Base-by-base conservation (phyloP, 2,888 invertebrate species). In the Apotomis betuletana region DNA sequence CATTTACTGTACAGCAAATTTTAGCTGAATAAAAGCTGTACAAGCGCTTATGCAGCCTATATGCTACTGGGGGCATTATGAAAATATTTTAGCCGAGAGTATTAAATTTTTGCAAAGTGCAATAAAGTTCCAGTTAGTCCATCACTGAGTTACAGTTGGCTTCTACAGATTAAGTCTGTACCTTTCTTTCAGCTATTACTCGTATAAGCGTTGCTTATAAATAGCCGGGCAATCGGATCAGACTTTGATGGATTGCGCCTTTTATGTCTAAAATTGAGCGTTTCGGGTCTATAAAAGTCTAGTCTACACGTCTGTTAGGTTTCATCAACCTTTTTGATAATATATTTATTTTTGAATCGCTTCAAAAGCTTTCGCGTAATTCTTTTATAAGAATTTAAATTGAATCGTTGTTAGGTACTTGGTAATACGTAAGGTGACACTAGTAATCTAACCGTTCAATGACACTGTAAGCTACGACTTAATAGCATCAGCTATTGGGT, bases 221-320 rank as follows among this genome's bases (percentile, higher is more conserved):
- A 65, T 65, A 70, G 54, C 52, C 9, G 9, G 36, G 38, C 38
- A 59, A 49, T 54, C 38, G 59, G 46, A 38, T 65, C 59, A 46
- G 54, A 60, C 64, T 69, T 64, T 70, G 64, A 70, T 46, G 54
- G 64, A 65, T 70, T 15, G 44, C 3, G 51, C 9, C 70, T 59
- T 65, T 65, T 70, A 46, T n/a, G 46, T 64, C 13, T 54, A 10
- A 54, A 70, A 60, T 60, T 46, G 54, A 54, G 36, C 55, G 41
- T 10, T 69, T 70, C 12, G 44, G 55, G 38, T 52, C 65, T 70
- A 41, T 54, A 49, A 61, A 60, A 68, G 54, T 61, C 12, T 15
- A 64, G 64, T 27, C 64, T 52, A 13, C 54, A 59, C 13, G 59
- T 49, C 13, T 60, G 15, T 49, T 27, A 27, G 12, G 12, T n/a